phyloP scores from a whole-genome alignment of 2,797 vertebrate species.

The Enteromius radiatus region DNA sequence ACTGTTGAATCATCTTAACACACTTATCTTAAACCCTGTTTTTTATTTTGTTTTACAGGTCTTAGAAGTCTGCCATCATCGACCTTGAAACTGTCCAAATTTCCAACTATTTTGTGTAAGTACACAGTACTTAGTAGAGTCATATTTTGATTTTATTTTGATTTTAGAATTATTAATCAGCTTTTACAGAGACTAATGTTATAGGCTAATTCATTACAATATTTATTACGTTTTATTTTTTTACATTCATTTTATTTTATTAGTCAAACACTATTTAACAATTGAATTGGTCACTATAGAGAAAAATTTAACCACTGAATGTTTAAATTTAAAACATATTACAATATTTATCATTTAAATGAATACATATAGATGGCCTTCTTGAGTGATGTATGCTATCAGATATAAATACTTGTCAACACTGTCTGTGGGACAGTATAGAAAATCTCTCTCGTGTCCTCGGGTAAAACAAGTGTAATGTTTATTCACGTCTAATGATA shows the following conservation, averaged over 20 bases:
- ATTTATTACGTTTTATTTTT: neutral
- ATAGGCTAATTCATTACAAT: neutral
- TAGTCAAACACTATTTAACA: neutral
- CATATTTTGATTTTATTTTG: neutral
- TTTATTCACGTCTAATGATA: constrained; percentile 25
- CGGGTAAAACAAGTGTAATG: neutral
- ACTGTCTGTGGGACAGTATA: neutral
- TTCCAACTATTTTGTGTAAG: constrained; percentile 49
- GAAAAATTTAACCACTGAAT: neutral
- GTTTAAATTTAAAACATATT: too few species aligned
- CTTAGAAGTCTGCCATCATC: constrained; percentile 34
- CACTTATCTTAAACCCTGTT: neutral
- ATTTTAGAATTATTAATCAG: neutral
- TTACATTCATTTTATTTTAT: neutral
- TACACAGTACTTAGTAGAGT: neutral
- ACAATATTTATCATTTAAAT: neutral
- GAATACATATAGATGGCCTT: neutral
- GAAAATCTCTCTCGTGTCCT: constrained; percentile 2
- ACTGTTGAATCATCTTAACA: neutral
- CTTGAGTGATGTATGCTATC: neutral
- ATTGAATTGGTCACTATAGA: neutral
- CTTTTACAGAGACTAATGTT: neutral
- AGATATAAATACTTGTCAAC: neutral
- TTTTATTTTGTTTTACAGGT: constrained; percentile 47
- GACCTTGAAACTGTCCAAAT: constrained; percentile 1